phyloP scores from a whole-genome alignment of 2,888 invertebrate genomes.

The Rhamnusium bicolor region DNA sequence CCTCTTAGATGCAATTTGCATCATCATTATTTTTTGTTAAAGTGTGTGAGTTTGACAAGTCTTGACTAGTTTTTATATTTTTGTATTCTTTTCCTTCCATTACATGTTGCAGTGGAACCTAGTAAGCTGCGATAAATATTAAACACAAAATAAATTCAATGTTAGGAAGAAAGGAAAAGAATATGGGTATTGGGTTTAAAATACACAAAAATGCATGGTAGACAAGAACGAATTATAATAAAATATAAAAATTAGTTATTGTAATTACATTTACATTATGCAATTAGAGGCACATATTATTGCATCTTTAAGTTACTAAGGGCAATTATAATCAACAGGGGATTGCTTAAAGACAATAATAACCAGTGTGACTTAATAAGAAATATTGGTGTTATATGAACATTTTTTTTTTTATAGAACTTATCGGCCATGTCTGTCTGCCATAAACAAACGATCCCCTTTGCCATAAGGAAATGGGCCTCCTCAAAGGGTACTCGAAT shows the following conservation, averaged over 20 bases:
- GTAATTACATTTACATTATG: background rate
- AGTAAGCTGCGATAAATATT: background rate
- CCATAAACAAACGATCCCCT: background rate
- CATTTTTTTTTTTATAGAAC: background rate
- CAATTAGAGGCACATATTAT: conserved; percentile 43
- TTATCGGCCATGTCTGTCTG: background rate
- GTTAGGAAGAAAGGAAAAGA: background rate
- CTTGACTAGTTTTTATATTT: background rate
- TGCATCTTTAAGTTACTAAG: conserved; percentile 34
- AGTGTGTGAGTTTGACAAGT: no score
- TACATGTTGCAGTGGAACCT: background rate
- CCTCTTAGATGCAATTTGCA: background rate
- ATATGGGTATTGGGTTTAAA: background rate
- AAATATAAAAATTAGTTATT: background rate
- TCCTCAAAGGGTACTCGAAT: no score
- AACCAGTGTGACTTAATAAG: background rate
- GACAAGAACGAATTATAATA: background rate
- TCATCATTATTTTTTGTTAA: no score
- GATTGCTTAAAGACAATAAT: no score
- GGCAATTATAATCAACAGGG: background rate
- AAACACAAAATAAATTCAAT: background rate
- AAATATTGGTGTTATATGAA: background rate
- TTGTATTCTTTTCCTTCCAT: background rate
- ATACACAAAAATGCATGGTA: background rate
- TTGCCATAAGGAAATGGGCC: background rate